Conservation (phyloP, 2,113 vertebrate species). For the Sinocyclocheilus anshuiensis region DNA sequence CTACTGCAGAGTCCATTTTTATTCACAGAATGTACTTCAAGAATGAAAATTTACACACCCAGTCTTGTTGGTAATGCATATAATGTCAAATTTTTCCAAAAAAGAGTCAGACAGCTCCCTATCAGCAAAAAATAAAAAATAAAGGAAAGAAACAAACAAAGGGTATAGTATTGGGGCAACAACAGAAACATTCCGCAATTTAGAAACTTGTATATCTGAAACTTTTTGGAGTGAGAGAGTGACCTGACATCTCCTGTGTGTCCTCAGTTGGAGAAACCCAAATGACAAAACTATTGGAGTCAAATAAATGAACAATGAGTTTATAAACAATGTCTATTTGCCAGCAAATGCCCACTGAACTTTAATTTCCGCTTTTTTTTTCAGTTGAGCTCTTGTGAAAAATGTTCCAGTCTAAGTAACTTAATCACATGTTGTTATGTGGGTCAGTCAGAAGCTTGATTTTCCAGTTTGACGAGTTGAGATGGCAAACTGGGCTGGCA, state of each 20-base stretch:
- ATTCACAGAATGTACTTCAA: neutral
- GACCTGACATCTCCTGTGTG: neutral
- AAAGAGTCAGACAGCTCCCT: no score
- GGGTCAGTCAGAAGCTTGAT: neutral
- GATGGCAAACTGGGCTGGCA: neutral
- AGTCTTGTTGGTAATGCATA: no score
- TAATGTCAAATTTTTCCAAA: no score
- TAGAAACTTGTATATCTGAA: no score
- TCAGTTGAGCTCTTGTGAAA: neutral
- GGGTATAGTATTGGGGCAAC: neutral
- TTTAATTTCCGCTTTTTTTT: neutral
- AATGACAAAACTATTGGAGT: neutral
- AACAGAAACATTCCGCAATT: neutral
- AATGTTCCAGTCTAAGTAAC: neutral
- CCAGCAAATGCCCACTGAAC: no score
- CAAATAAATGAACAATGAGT: neutral
- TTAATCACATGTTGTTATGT: neutral
- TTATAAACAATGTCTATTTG: no score
- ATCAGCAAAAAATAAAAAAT: no score
- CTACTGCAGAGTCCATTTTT: no score
- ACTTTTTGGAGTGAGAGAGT: neutral
- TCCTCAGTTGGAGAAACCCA: neutral
- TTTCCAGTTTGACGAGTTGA: neutral
- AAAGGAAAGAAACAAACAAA: neutral
- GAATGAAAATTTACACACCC: no score